Evolutionary conservation across 92 coral and sea anemone genomes (phyloP).

Genomic region (Epizoanthus stellaris): DNA sequence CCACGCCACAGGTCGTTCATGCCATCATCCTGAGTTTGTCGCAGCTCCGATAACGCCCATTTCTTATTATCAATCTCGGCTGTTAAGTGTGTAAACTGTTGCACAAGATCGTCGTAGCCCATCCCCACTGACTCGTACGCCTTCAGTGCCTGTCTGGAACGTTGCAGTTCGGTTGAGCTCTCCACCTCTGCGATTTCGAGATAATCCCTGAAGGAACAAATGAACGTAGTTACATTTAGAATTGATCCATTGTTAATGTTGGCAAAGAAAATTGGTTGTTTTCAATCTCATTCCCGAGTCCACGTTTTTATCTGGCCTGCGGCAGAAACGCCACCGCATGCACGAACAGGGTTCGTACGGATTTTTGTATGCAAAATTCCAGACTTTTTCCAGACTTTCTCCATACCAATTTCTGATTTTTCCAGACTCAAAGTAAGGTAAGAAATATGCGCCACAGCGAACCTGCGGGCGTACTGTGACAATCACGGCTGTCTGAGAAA

Average conservation of each 20-base stretch:
- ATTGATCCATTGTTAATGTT: neutral
- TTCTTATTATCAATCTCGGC: slow-evolving; percentile 97
- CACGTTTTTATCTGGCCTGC: too few relatives aligned
- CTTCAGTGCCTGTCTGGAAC: slow-evolving; percentile 76
- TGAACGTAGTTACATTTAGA: too few relatives aligned
- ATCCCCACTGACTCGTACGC: slow-evolving; percentile 96
- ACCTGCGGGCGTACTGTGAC: too few relatives aligned
- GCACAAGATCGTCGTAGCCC: slow-evolving; percentile 94
- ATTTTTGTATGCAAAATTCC: too few relatives aligned
- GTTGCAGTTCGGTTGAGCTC: slow-evolving; percentile 75
- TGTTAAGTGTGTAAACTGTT: slow-evolving; percentile 75
- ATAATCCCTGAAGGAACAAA: slow-evolving; percentile 62
- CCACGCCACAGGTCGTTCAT: slow-evolving; percentile 81
- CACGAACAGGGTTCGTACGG: too few relatives aligned
- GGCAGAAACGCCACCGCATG: too few relatives aligned
- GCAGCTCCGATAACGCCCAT: slow-evolving; percentile 95
- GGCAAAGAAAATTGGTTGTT: neutral
- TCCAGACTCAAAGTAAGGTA: too few relatives aligned
- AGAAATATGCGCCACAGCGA: too few relatives aligned
- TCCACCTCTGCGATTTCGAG: slow-evolving; percentile 81
- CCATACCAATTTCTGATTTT: too few relatives aligned
- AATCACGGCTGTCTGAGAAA: too few relatives aligned
- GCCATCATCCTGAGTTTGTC: slow-evolving; percentile 72
- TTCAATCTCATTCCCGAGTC: too few relatives aligned
- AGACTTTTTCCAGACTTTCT: too few relatives aligned